These are phyloP conservation scores for Cylindroiulus punctatus DNA, from an alignment of 2,888 invertebrate genomes.

Conservation along the genomic window DNA sequence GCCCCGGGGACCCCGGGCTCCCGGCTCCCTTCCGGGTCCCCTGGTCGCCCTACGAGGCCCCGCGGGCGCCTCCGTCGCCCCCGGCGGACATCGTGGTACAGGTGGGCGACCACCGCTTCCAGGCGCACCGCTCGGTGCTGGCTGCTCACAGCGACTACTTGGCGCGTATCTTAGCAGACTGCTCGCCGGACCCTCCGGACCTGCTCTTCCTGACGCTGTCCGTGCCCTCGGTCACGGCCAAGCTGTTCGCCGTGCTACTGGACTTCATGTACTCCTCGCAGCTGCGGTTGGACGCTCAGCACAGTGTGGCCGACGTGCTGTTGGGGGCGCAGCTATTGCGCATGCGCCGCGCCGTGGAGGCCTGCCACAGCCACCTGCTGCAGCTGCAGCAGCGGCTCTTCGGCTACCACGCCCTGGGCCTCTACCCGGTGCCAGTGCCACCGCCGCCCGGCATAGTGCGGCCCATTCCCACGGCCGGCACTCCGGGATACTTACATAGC, in stretches of 20 bases:
- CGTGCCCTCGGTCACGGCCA: constrained; percentile 62
- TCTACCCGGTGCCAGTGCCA: not conserved
- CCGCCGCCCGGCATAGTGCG: not conserved
- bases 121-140: constrained; percentile 75
- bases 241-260: constrained; percentile 74
- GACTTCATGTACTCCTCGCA: constrained; percentile 81
- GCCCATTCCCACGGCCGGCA: not conserved
- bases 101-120: constrained; percentile 71
- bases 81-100: constrained; percentile 72
- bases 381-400: constrained; percentile 30
- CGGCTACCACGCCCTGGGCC: not conserved
- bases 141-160: constrained; percentile 78
- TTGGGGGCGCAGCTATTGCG: constrained; percentile 78
- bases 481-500: not conserved
- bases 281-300: constrained; percentile 72
- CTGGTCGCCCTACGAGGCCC: not conserved
- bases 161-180: constrained; percentile 55
- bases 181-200: not conserved
- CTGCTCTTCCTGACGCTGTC: constrained; percentile 53
- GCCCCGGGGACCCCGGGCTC: not conserved
- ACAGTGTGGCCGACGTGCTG: constrained; percentile 74
- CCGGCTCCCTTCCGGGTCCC: not conserved
- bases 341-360: constrained; percentile 76
- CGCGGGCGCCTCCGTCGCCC: not conserved
- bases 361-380: constrained; percentile 66